These are phyloP conservation scores for Fragum fragum DNA, from an alignment of 2,888 invertebrate genomes.

Conservation along the genomic window DNA sequence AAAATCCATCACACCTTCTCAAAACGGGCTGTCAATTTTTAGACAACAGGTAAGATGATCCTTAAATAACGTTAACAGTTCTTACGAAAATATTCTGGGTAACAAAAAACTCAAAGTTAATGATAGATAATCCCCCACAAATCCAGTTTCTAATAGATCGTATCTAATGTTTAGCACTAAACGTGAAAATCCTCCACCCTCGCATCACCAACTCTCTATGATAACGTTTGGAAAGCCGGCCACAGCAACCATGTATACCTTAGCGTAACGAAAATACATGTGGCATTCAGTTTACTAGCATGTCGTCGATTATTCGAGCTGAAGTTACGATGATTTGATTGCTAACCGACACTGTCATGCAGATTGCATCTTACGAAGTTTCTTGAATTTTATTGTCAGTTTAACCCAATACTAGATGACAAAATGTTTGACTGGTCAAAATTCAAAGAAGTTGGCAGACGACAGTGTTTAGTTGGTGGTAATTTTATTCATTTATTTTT, in stretches of 20 bases:
- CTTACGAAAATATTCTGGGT: neutral
- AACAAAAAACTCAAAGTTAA: slow-evolving; percentile 6
- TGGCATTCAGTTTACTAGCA: neutral
- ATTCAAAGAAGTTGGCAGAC: too few species aligned
- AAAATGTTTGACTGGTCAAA: too few species aligned
- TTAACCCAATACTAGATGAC: too few species aligned
- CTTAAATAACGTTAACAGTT: slow-evolving; percentile 15
- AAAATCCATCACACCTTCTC: neutral
- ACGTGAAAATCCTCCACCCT: slow-evolving; percentile 1
- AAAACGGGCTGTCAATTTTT: neutral
- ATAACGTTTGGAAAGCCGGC: neutral
- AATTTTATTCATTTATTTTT: too few species aligned
- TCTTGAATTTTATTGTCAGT: too few species aligned
- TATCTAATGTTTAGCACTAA: slow-evolving; percentile 11
- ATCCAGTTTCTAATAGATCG: slow-evolving; percentile 15
- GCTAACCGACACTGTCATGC: too few species aligned
- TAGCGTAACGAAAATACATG: neutral
- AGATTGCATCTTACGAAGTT: too few species aligned
- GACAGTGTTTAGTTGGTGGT: too few species aligned
- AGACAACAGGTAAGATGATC: neutral
- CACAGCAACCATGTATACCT: neutral
- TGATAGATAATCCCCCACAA: slow-evolving; percentile 16
- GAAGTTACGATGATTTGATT: too few species aligned
- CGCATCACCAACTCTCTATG: neutral
- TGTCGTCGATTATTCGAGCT: too few species aligned